Evolutionary conservation across 2,113 vertebrate species (phyloP), one percentile per base, ranked within the genome.

Genomic region (Otocyon megalotis): DNA sequence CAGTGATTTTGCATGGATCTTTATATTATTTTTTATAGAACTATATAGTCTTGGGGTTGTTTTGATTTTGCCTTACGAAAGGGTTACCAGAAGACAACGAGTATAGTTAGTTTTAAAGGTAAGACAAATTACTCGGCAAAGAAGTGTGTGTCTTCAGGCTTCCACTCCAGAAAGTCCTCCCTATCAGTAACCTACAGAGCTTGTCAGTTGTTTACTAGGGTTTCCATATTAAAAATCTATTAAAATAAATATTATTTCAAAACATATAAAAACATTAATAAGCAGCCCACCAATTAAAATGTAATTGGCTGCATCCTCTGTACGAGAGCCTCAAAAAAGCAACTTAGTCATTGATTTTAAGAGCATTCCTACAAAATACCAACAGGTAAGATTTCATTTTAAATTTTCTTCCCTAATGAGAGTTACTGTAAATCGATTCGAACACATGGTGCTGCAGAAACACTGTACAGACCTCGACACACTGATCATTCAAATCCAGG

Each of bases 231-330:
- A 94, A 94, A 96, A 97, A 92, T 28, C 63, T 77, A 94, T 48
- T 92, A 94, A 97, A 98, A 96, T 97, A 94, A 98, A 79, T 92
- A 95, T 58, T 92, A 90, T 76, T 60, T 97, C 65, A 74, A 97
- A 97, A 94, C 92, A 92, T 58, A 93, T 30, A 96, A 96, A 91
- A 96, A 92, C 92, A 74, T 88, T 63, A 97, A 43, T 69, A 48
- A 79, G 88, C 94, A 97, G 92, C 88, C 90, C 30, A 54, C 56
- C 65, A 80, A 72, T 81, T 94, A 43, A 95, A 93, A 79, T 69
- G 71, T 81, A 84, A 76, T 0, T 79, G 92, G 96, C 96, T 91
- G 83, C 90, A 43, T 24, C 60, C 90, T 79, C 65, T 88, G 58
- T 63, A 82, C 24, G 76, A 90, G 80, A 83, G 54, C 84, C 81